These are phyloP conservation scores for Arctocebus calabarensis DNA, from an alignment of 2,797 vertebrate species.

Conservation along the genomic window DNA sequence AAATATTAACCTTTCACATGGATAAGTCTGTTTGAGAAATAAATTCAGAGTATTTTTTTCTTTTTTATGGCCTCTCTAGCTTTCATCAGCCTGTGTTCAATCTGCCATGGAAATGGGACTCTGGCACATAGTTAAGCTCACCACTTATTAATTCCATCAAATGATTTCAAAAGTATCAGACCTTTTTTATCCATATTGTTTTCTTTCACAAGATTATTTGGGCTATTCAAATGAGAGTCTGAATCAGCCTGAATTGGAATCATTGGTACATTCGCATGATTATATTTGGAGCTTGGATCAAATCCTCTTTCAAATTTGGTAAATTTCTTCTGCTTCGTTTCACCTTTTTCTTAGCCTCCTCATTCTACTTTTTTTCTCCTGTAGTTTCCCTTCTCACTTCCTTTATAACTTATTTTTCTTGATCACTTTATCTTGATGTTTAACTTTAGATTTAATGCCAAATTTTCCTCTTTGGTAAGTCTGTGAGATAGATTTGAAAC, in stretches of 20 bases:
- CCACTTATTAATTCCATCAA: not conserved
- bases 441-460: conserved; percentile 10
- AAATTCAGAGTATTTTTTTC: not conserved
- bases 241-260: not conserved
- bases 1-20: conserved; percentile 37
- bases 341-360: not conserved
- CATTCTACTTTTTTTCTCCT: not conserved
- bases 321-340: conserved; percentile 26
- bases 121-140: not conserved
- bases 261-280: not conserved
- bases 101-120: not conserved
- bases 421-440: conserved; percentile 7
- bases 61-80: not conserved
- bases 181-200: not conserved
- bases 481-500: conserved; percentile 13
- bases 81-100: not conserved
- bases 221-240: not conserved
- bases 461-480: not conserved
- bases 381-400: not conserved
- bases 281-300: not conserved
- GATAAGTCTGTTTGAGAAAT: conserved; percentile 37
- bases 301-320: not conserved
- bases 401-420: conserved; percentile 13
- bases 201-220: not conserved
- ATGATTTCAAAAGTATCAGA: not conserved